Conservation (phyloP, 1,140 invertebrate species). For the Hycleus phaleratus region DNA sequence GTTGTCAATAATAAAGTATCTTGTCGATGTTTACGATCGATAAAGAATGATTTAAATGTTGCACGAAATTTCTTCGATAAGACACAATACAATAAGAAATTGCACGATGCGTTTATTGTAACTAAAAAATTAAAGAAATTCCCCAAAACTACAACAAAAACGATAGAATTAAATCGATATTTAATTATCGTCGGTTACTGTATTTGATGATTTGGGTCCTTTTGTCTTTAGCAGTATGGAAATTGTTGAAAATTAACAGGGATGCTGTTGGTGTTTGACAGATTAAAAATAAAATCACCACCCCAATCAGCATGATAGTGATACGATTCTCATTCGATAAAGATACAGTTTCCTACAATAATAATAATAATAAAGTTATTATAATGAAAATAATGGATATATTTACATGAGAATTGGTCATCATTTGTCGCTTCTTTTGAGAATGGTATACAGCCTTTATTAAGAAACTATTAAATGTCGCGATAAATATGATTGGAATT, state of each 20-base stretch:
- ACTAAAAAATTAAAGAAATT: conserved; percentile 69
- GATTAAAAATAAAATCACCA: conserved; percentile 65
- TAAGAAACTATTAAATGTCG: conserved; percentile 66
- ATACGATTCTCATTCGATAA: conserved; percentile 59
- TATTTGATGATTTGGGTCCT: not conserved
- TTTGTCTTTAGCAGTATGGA: conserved; percentile 12
- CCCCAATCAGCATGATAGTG: conserved; percentile 66
- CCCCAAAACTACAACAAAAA: conserved; percentile 44
- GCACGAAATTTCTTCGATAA: conserved; percentile 68
- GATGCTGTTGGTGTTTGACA: conserved; percentile 64
- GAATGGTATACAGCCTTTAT: conserved; percentile 58
- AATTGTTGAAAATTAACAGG: conserved; percentile 45
- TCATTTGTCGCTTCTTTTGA: conserved; percentile 43
- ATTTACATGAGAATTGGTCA: conserved; percentile 49
- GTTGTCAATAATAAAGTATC: conserved; percentile 24
- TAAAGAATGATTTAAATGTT: conserved; percentile 60
- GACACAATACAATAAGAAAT: conserved; percentile 72
- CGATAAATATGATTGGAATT: conserved; percentile 57
- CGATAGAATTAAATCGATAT: not conserved
- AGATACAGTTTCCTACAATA: conserved; percentile 23
- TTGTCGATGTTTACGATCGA: conserved; percentile 32
- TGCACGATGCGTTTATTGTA: conserved; percentile 61
- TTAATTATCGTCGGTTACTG: not conserved
- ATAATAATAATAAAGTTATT: not conserved
- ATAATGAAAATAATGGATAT: not conserved